Percentiles rank a stretch among this genome's conserved stretches.
These are phyloP conservation scores for Columbina picui DNA, from an alignment of 2,113 vertebrate species.

Conservation along the genomic window DNA sequence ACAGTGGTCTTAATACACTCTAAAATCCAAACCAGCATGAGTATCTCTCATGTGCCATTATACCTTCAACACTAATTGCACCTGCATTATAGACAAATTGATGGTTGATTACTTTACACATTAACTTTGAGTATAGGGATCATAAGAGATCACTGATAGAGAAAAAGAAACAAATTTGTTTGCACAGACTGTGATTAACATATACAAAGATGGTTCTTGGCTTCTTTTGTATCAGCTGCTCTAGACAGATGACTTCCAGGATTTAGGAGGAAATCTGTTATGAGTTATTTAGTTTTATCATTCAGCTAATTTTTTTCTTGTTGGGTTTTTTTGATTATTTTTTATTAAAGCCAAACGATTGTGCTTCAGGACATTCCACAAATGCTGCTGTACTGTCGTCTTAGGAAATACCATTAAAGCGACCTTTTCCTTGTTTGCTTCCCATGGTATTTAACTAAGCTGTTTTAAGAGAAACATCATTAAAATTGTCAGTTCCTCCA, in stretches of 20 bases:
- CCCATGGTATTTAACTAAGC: slow-evolving; percentile 34
- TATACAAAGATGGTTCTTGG: neutral
- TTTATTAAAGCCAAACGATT: slow-evolving; percentile 60
- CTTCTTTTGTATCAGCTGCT: neutral
- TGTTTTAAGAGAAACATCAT: slow-evolving; percentile 20
- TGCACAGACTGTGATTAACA: neutral
- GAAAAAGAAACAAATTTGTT: neutral
- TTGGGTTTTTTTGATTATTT: neutral
- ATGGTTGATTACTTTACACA: neutral
- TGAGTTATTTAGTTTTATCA: slow-evolving; percentile 34
- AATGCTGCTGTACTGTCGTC: slow-evolving; percentile 19
- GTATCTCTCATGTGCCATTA: neutral
- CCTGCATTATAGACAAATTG: neutral
- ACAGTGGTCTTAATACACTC: neutral
- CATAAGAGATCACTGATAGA: neutral
- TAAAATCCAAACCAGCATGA: neutral
- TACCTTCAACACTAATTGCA: neutral
- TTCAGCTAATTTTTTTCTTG: slow-evolving; percentile 41
- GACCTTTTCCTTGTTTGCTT: slow-evolving; percentile 33
- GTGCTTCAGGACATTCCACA: slow-evolving; percentile 43
- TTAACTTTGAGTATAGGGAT: neutral
- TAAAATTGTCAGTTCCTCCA: slow-evolving; percentile 7
- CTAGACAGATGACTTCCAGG: slow-evolving; percentile 4
- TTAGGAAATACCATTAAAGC: slow-evolving; percentile 30
- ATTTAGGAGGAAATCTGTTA: slow-evolving; percentile 17